These are phyloP conservation scores for Bufotes viridis DNA, from an alignment of 2,797 vertebrate species.

Conservation along the genomic window DNA sequence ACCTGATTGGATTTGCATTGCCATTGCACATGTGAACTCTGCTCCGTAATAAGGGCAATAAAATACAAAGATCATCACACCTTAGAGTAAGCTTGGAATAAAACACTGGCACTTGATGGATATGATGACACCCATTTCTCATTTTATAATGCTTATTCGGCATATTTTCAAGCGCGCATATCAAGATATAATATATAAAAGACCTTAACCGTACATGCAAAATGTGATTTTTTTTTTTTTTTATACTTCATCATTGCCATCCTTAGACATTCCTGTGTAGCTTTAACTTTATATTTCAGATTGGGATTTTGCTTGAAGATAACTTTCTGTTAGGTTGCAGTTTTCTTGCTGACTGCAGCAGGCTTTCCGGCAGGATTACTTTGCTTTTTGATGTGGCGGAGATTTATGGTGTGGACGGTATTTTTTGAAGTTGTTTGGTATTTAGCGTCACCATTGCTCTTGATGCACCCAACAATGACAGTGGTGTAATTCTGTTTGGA, in stretches of 20 bases:
- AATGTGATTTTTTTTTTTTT: too few species aligned
- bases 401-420: too few species aligned
- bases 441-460: too few species aligned
- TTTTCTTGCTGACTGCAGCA: not conserved
- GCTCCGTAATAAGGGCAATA: not conserved
- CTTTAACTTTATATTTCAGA: too few species aligned
- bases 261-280: too few species aligned
- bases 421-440: too few species aligned
- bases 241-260: too few species aligned
- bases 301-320: not conserved
- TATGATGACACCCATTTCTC: not conserved
- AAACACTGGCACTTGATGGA: not conserved
- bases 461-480: too few species aligned
- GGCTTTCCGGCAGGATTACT: not conserved
- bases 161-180: not conserved
- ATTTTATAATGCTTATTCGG: not conserved
- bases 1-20: slow-evolving; percentile 9
- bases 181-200: too few species aligned
- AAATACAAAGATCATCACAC: not conserved
- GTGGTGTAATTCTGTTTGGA: too few species aligned
- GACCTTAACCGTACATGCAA: too few species aligned
- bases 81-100: not conserved
- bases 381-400: not conserved
- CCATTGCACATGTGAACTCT: slow-evolving; percentile 30
- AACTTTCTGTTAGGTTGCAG: not conserved